phyloP scores from a whole-genome alignment of 2,797 vertebrate species.

The Schizothorax lantsangensis region DNA sequence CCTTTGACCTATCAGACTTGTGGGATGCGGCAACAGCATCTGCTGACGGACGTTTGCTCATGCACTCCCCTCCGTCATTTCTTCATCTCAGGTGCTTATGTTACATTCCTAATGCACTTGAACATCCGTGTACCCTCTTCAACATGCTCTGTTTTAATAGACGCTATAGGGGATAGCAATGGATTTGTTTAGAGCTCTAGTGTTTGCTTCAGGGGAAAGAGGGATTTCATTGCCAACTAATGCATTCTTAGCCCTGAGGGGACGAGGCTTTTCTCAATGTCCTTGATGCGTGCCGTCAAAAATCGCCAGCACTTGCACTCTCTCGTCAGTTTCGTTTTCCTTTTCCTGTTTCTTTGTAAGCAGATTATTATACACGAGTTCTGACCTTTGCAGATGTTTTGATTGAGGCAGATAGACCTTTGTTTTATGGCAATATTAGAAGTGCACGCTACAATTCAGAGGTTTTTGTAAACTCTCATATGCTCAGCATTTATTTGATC shows the following conservation, averaged over 20 bases:
- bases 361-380: background rate
- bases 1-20: slow-evolving; percentile 67
- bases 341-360: background rate
- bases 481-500: background rate
- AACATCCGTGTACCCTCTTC: slow-evolving; percentile 9
- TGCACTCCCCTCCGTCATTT: background rate
- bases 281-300: background rate
- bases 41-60: slow-evolving; percentile 57
- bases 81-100: slow-evolving; percentile 40
- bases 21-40: slow-evolving; percentile 60
- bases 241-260: slow-evolving; percentile 59
- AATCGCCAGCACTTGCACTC: background rate
- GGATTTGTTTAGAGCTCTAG: slow-evolving; percentile 67
- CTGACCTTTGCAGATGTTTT: background rate
- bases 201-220: slow-evolving; percentile 58
- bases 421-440: background rate
- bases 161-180: slow-evolving; percentile 53
- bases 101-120: slow-evolving; percentile 58
- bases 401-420: background rate
- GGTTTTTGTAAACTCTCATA: background rate
- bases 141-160: slow-evolving; percentile 26
- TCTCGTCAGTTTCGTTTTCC: background rate
- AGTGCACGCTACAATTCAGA: background rate
- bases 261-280: slow-evolving; percentile 36
- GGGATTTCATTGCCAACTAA: slow-evolving; percentile 63